Evolutionary conservation across 2,113 vertebrate species (phyloP).

Genomic region (Pelvicachromis taeniatus): DNA sequence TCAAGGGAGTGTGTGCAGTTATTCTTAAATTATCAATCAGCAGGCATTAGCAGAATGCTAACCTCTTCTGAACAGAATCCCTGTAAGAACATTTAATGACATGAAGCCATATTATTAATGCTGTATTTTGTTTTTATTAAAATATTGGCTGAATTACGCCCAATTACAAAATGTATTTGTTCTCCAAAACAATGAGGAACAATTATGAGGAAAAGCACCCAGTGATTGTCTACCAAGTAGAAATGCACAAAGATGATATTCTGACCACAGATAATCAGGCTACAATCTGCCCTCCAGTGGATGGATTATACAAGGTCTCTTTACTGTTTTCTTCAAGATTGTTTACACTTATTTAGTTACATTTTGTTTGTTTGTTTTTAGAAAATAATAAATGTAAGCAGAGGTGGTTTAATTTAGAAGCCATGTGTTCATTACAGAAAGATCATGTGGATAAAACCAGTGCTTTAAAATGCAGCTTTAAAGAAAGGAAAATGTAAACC

Average conservation of each 20-base stretch:
- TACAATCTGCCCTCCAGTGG: neutral
- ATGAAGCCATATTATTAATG: neutral
- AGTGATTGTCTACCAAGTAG: neutral
- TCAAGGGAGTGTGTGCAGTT: neutral
- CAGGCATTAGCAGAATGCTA: neutral
- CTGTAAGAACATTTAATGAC: neutral
- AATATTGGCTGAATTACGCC: neutral
- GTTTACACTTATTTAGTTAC: neutral
- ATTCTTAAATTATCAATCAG: neutral
- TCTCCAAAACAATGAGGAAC: neutral
- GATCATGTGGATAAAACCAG: fast-evolving
- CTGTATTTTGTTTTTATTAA: neutral
- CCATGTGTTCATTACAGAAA: neutral
- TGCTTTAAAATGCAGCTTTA: neutral
- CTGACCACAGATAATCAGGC: neutral
- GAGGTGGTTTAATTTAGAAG: neutral
- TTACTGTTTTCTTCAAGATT: neutral
- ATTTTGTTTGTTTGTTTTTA: neutral
- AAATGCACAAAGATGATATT: neutral
- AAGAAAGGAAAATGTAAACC: neutral
- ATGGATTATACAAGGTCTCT: neutral
- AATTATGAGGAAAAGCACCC: neutral
- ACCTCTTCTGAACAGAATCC: neutral
- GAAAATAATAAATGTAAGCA: neutral
- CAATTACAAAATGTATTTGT: neutral